Evolutionary conservation across 2,797 vertebrate genomes (phyloP).

Genomic region (Steatocranus sp.): DNA sequence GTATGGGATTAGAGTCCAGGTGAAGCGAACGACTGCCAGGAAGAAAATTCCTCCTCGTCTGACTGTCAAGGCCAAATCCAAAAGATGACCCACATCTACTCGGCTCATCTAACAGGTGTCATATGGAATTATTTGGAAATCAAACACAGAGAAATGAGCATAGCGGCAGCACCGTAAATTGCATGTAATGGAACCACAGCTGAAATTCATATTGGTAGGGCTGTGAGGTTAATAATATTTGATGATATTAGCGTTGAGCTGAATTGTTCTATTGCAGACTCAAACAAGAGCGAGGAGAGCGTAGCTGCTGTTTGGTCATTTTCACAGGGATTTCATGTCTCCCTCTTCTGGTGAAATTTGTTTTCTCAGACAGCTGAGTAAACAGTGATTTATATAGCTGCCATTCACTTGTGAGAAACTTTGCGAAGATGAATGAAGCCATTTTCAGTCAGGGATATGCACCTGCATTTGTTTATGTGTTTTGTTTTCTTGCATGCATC

Average conservation of each 20-base stretch:
- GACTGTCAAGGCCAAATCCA: slow-evolving; percentile 8
- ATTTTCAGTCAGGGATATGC: not conserved
- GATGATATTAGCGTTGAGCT: slow-evolving; percentile 17
- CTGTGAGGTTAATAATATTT: slow-evolving; percentile 47
- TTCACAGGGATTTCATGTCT: slow-evolving; percentile 36
- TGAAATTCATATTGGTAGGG: not conserved
- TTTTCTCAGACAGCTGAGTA: slow-evolving; percentile 4
- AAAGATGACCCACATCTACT: slow-evolving; percentile 39
- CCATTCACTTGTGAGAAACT: not conserved
- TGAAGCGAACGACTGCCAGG: slow-evolving; percentile 25
- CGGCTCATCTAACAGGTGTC: slow-evolving; percentile 48
- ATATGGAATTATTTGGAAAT: slow-evolving; percentile 41
- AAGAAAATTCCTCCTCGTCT: slow-evolving; percentile 43
- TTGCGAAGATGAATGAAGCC: not conserved
- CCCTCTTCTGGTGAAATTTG: slow-evolving; percentile 47
- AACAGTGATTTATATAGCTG: slow-evolving; percentile 17
- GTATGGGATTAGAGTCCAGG: slow-evolving; percentile 48
- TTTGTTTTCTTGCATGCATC: not conserved
- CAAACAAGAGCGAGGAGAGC: not conserved
- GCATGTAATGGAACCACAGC: slow-evolving; percentile 3
- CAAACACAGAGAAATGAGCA: slow-evolving; percentile 37
- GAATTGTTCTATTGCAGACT: slow-evolving; percentile 10
- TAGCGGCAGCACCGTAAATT: not conserved
- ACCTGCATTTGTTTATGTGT: not conserved
- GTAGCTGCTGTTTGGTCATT: not conserved